Conservation (phyloP, 2,888 invertebrate genomes). For the Ectropis crepuscularia region DNA sequence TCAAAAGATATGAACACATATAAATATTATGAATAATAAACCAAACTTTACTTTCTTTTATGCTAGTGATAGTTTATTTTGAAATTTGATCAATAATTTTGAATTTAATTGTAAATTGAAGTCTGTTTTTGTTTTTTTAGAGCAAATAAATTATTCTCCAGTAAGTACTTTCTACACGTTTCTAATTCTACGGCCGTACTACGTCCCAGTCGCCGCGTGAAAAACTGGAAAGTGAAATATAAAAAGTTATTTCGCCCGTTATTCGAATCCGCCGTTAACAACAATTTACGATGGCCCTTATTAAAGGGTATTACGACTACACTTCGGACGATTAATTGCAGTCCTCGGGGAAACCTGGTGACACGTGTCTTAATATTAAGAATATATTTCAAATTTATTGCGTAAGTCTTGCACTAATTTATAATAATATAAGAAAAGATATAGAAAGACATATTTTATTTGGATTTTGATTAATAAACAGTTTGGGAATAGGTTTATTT, state of each 20-base stretch:
- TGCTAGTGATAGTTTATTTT: no score
- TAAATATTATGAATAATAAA: no score
- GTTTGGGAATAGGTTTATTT: no score
- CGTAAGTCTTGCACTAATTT: not conserved
- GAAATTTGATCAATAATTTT: no score
- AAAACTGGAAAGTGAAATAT: slow-evolving; percentile 78
- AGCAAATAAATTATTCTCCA: slow-evolving; percentile 5
- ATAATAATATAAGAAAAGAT: no score
- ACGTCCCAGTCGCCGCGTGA: slow-evolving; percentile 58
- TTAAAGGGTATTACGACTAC: slow-evolving; percentile 46
- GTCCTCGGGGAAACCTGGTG: slow-evolving; percentile 23
- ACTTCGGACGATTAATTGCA: slow-evolving; percentile 25
- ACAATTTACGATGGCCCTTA: slow-evolving; percentile 73
- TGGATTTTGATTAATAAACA: no score
- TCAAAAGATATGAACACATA: no score
- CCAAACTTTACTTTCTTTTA: no score
- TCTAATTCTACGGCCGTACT: slow-evolving; percentile 47
- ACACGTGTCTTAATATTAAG: slow-evolving; percentile 3
- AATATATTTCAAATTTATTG: not conserved
- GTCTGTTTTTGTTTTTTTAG: not conserved
- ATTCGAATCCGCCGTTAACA: slow-evolving; percentile 69
- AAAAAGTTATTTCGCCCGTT: slow-evolving; percentile 73
- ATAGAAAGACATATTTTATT: no score
- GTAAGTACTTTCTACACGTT: slow-evolving; percentile 17
- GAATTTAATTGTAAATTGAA: not conserved